Evolutionary conservation across 2,113 vertebrate genomes (phyloP), one percentile per base, ranked within the genome.

Genomic region (Colossoma macropomum): DNA sequence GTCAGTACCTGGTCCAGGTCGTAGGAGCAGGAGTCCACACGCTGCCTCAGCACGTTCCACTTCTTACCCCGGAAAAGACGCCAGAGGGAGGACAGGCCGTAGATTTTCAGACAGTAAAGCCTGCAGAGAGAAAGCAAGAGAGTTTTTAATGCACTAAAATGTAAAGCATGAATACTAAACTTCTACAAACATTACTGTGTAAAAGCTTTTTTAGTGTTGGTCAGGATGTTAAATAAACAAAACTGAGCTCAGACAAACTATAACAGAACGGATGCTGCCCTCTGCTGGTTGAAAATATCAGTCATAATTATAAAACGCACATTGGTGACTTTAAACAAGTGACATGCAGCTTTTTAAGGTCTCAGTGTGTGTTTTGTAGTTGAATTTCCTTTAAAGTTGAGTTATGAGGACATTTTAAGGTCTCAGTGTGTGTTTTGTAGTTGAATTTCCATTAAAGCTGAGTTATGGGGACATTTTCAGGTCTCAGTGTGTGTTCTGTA

Each of bases 31-130:
- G 98, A 99, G 91, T 99, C 98, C 70, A 99, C 98, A 0, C 97
- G 93, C 92, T 98, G 97, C 54, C 97, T 90, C 84, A 99, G 93
- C 8, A 99, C 97, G 0, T 99, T 99, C 98, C 98, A 99, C 93
- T 99, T 99, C 92, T 98, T 99, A 10, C 98, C 98, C 17, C 98
- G 95, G 90, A 99, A 99, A 54, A 99, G 94, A 75, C 97, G 96
- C 98, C 98, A 99, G 32, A 99, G 96, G 0, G 98, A 97, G 0
- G 97, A 96, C n/a, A 99, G 93, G 60, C 97, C 97, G 0, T 95
- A 97, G 89, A 98, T 92, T 95, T 98, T 99, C 88, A 99, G 87
- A 90, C 95, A 97, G 93, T 99, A 99, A 30, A 99, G 90, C 89
- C 98, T 99, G 90, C 25, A 1, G 75, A 87, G 2, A 80, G 52